Conservation (phyloP, 2,797 vertebrate genomes). For the Pseudomugil gertrudae region DNA sequence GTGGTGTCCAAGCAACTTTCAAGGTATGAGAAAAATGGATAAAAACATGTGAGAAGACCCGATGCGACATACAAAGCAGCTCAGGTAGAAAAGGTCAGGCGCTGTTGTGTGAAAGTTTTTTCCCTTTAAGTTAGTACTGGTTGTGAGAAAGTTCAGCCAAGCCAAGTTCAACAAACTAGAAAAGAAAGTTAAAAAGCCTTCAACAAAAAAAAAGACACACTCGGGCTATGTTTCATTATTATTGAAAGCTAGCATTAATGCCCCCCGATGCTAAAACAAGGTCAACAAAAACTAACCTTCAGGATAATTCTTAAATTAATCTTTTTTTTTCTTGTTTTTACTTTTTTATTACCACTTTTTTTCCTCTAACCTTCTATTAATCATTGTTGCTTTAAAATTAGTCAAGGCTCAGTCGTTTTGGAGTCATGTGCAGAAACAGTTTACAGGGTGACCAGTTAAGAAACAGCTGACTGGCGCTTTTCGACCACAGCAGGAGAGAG, state of each 20-base stretch:
- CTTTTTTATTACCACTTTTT: slow-evolving; percentile 39
- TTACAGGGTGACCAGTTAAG: slow-evolving; percentile 19
- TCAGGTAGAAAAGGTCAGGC: slow-evolving; percentile 53
- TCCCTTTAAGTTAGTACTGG: neutral
- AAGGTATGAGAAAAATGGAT: slow-evolving; percentile 36
- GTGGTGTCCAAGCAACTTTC: slow-evolving; percentile 68
- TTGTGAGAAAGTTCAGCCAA: too few species aligned
- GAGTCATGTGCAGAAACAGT: slow-evolving; percentile 33
- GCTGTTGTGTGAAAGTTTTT: slow-evolving; percentile 22
- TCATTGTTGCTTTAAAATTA: slow-evolving; percentile 24
- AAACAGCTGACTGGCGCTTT: slow-evolving; percentile 25
- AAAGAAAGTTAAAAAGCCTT: neutral
- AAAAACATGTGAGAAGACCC: slow-evolving; percentile 37
- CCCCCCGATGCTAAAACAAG: too few species aligned
- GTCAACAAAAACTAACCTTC: slow-evolving; percentile 57
- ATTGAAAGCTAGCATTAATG: slow-evolving; percentile 8
- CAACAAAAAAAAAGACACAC: slow-evolving; percentile 10
- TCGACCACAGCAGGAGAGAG: slow-evolving; percentile 39
- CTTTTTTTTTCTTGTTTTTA: slow-evolving; percentile 17
- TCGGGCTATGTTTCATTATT: slow-evolving; percentile 7
- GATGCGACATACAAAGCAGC: slow-evolving; percentile 35
- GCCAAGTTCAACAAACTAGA: too few species aligned
- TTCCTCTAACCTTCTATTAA: slow-evolving; percentile 25
- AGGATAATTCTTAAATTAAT: slow-evolving; percentile 56
- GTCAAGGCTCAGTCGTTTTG: slow-evolving; percentile 20